Evolutionary conservation across 1,140 invertebrate species (phyloP).

Genomic region (Halesus radiatus): DNA sequence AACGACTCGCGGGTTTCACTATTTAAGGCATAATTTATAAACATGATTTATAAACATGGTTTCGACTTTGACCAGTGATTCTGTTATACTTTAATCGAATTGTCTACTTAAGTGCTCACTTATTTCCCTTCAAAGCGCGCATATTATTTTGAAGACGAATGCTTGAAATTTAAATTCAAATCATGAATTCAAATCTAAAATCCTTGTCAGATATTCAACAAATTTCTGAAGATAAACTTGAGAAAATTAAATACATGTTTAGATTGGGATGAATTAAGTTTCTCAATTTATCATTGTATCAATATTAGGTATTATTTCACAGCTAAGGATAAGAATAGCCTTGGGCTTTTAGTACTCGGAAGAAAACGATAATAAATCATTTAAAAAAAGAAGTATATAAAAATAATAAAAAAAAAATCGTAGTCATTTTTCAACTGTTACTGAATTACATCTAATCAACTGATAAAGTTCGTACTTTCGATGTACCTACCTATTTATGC

Average conservation of each 20-base stretch:
- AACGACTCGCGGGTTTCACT: conserved; percentile 15
- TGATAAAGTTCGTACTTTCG: too few species aligned
- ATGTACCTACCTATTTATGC: too few species aligned
- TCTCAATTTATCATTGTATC: too few species aligned
- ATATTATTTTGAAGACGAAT: too few species aligned
- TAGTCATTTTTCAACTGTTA: too few species aligned
- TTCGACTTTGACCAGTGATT: conserved; percentile 20
- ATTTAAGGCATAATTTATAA: conserved; percentile 24
- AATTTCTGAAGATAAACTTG: not conserved
- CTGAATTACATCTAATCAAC: too few species aligned
- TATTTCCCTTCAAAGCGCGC: not conserved
- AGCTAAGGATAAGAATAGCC: too few species aligned
- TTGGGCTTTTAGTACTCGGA: too few species aligned
- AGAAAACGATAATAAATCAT: too few species aligned
- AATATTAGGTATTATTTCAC: too few species aligned
- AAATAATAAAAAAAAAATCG: too few species aligned
- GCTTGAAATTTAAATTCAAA: not conserved
- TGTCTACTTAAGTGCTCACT: not conserved
- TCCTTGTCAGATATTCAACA: not conserved
- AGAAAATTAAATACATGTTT: not conserved
- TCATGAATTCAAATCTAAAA: not conserved
- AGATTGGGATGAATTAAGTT: not conserved
- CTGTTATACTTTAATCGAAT: not conserved
- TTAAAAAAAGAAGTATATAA: too few species aligned
- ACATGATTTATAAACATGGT: conserved; percentile 14